phyloP scores from a whole-genome alignment of 2,797 vertebrate species.

The Acrossocheilus fasciatus region DNA sequence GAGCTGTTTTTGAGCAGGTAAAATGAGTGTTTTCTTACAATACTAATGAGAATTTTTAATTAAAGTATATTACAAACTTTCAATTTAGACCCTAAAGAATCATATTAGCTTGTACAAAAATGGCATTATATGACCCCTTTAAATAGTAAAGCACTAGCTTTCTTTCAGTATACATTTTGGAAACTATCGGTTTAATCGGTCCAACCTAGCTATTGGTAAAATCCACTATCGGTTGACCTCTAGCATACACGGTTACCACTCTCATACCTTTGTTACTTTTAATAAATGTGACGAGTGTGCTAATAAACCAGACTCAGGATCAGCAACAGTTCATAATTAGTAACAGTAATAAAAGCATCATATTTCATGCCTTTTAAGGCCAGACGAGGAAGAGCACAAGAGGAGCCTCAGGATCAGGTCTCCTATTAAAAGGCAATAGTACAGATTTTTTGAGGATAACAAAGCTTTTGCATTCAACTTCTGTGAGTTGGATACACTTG shows the following conservation, averaged over 20 bases:
- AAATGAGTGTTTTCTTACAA: no score
- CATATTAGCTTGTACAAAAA: no score
- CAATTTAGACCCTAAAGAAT: no score
- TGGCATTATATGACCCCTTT: no score
- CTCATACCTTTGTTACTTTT: neutral
- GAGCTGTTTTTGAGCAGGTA: no score
- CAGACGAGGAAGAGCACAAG: neutral
- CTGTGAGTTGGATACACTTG: neutral
- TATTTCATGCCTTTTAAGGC: neutral
- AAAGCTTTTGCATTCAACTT: neutral
- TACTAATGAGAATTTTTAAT: no score
- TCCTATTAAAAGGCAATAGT: neutral
- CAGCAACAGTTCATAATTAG: neutral
- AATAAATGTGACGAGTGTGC: neutral
- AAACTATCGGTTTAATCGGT: no score
- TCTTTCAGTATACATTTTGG: no score
- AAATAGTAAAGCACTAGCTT: no score
- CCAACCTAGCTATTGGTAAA: no score
- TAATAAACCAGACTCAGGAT: constrained; percentile 1
- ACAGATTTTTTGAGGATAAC: neutral
- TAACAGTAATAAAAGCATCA: constrained; percentile 9
- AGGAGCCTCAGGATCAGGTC: neutral
- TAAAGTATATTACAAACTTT: no score
- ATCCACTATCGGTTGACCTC: no score
- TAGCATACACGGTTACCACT: neutral